phyloP scores from a whole-genome alignment of 2,113 vertebrate genomes.

The Redunca redunca region DNA sequence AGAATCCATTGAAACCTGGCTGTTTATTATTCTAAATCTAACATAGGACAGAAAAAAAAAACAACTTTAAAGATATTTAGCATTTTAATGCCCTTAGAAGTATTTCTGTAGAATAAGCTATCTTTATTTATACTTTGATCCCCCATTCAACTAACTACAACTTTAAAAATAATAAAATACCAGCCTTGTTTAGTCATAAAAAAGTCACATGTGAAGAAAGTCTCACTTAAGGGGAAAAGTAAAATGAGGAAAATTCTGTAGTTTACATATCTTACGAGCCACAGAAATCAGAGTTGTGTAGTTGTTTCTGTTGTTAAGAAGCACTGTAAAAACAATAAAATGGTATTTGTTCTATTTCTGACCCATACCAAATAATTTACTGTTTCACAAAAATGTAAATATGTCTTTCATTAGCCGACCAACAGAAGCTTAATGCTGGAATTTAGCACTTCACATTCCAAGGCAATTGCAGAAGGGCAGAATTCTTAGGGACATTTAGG shows the following conservation, averaged over 20 bases:
- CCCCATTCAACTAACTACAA: background rate
- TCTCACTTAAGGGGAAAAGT: background rate
- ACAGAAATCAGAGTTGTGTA: background rate
- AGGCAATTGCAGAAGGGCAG: background rate
- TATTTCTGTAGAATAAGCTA: background rate
- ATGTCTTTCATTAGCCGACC: background rate
- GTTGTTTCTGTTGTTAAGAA: background rate
- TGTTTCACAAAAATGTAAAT: background rate
- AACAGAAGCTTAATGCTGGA: background rate
- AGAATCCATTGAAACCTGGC: background rate
- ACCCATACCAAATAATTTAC: background rate
- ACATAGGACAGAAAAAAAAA: background rate
- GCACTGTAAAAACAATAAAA: background rate
- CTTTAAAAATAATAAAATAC: background rate
- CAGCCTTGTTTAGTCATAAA: background rate
- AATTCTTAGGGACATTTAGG: background rate
- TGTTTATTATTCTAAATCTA: background rate
- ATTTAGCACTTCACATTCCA: background rate
- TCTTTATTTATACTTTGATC: background rate
- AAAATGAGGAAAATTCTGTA: background rate
- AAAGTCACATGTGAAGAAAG: conserved; percentile 30
- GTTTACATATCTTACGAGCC: background rate
- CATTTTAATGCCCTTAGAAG: background rate
- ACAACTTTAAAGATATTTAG: background rate
- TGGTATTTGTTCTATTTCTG: background rate